These are phyloP conservation scores for Crotalus horridus DNA, from an alignment of 2,113 vertebrate species.

Conservation along the genomic window DNA sequence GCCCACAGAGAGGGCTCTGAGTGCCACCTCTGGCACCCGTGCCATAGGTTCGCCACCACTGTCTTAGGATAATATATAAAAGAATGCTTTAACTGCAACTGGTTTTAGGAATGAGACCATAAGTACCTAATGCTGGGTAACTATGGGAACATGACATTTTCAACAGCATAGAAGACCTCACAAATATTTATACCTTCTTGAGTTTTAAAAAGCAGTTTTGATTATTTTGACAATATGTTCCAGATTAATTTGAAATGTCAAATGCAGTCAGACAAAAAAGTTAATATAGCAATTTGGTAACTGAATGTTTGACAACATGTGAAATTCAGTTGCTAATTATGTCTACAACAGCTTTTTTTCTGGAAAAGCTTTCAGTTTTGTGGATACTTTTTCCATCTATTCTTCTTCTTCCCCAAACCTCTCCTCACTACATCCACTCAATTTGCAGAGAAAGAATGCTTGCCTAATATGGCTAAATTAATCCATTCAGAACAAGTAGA, in stretches of 20 bases:
- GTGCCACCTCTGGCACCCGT: no score
- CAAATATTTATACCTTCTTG: neutral
- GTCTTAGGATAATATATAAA: neutral
- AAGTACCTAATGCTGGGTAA: neutral
- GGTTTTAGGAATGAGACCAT: neutral
- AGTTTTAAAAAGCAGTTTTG: neutral
- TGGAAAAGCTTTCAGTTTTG: neutral
- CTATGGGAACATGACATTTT: neutral
- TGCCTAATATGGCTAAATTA: neutral
- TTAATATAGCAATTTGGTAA: neutral
- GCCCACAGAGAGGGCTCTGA: no score
- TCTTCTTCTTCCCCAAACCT: neutral
- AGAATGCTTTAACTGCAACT: neutral
- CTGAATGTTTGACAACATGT: neutral
- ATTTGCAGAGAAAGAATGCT: neutral
- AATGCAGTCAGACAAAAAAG: neutral
- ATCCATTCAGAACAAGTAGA: neutral
- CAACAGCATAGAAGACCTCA: neutral
- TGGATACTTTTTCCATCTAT: neutral
- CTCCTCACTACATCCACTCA: neutral
- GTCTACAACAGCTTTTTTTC: neutral
- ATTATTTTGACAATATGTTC: neutral
- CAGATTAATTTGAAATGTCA: neutral
- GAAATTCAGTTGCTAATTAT: neutral
- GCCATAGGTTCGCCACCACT: no score